Evolutionary conservation across 2,888 invertebrate genomes (phyloP), one percentile per base, ranked within the genome.

Genomic region (Crepidodera aurea): DNA sequence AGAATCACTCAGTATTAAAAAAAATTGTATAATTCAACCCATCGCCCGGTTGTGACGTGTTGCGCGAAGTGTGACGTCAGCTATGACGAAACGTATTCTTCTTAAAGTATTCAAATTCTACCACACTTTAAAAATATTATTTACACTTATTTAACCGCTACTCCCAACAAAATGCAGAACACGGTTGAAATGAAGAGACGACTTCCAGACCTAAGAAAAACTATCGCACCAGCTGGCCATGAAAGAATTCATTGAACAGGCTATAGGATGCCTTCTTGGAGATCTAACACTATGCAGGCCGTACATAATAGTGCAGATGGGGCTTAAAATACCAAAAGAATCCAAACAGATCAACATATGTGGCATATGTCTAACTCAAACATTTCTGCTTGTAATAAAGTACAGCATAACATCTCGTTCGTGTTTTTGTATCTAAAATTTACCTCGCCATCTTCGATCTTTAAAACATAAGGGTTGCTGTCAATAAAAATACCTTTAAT

Each of bases 161-260:
- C 6, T 8, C 1, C 8, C 34, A 34, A 34, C 34, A 34, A 34
- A 13, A n/a, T 13, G 34, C 13, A 34, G 34, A 34, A 34, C 12
- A 12, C 13, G 12, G 34, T 34, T 53, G 46, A 60, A 51, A 13
- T 54, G 46, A 54, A 34, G 22, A 68, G 67, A 70, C 67, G 66
- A 69, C 65, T 67, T 66, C 69, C 71, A 69, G 71, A 69, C 59
- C 65, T 32, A 51, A 51, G 29, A 16, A 32, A 27, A 18, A 54
- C 15, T n/a, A 29, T 12, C 50, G 46, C 63, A 50, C 39, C 46
- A 69, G 66, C 69, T 69, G 68, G 60, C 68, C 62, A 69, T 75
- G 71, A 75, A 73, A 72, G 73, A 68, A 75, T 69, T 71, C 71
- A 70, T 73, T 72, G 72, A 72, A 71, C 71, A 70, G 72, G 70